phyloP scores from a whole-genome alignment of 2,113 vertebrate genomes.

The Tragelaphus imberbis region DNA sequence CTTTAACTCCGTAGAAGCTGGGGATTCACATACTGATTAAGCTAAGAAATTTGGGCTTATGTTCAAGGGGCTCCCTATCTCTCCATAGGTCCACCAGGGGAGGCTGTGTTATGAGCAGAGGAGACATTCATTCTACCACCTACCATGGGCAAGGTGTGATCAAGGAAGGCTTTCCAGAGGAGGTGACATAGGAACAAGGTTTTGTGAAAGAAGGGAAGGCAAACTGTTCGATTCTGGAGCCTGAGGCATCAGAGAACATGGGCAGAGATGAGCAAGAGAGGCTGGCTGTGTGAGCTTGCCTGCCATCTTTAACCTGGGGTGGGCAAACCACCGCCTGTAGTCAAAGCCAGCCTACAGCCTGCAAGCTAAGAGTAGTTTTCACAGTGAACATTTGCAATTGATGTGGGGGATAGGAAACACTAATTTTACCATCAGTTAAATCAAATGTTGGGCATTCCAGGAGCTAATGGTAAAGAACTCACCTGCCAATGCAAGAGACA shows the following conservation, averaged over 20 bases:
- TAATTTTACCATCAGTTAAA: background rate
- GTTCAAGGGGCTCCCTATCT: too few relatives aligned
- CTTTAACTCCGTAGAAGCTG: background rate
- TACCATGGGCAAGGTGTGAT: accelerated
- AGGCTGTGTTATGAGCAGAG: background rate
- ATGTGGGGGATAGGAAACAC: background rate
- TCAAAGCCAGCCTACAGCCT: accelerated
- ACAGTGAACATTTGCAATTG: background rate
- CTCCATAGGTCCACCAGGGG: accelerated
- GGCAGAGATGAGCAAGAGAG: background rate
- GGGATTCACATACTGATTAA: accelerated
- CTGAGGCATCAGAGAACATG: background rate
- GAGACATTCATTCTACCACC: background rate
- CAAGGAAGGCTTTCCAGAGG: background rate
- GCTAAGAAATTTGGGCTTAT: background rate
- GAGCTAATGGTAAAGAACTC: background rate
- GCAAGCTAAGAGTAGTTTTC: background rate
- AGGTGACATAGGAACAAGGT: background rate
- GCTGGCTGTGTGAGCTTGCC: background rate
- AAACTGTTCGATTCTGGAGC: background rate
- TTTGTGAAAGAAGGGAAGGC: background rate
- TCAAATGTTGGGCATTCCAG: background rate
- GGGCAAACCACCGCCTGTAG: accelerated
- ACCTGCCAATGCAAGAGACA: background rate
- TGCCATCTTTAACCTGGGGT: accelerated